Evolutionary conservation across 2,888 invertebrate genomes (phyloP).

Genomic region (Nebria salina): DNA sequence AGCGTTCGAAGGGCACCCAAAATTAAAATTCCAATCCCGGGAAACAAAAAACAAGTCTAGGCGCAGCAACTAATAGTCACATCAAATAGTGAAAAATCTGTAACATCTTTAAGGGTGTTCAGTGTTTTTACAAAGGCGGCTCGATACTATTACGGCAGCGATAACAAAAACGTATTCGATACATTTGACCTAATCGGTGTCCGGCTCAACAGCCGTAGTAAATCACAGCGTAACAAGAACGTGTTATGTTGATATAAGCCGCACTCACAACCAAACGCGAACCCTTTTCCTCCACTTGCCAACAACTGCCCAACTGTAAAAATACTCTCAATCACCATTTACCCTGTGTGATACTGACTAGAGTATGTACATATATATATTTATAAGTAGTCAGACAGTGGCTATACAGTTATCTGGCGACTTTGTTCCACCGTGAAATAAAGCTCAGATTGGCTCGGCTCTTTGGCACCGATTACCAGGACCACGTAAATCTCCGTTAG

Average conservation of each 20-base stretch:
- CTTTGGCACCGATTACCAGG: not conserved
- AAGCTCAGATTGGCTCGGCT: not conserved
- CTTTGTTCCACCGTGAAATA: not conserved
- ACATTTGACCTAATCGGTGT: not conserved
- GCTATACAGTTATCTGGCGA: not conserved
- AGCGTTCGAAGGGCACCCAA: not conserved
- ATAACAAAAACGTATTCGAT: not conserved
- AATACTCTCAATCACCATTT: not conserved
- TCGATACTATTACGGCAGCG: not conserved
- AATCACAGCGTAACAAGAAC: not conserved
- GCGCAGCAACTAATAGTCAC: not conserved
- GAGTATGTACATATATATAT: not conserved
- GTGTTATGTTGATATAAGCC: not conserved
- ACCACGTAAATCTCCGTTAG: not conserved
- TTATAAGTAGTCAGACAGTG: not conserved
- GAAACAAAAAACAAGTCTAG: not conserved
- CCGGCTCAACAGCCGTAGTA: not conserved
- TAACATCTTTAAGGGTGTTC: not conserved
- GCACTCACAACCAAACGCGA: not conserved
- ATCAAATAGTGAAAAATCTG: not conserved
- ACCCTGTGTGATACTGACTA: not conserved
- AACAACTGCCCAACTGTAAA: no score
- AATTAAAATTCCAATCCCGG: not conserved
- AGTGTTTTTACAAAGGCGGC: not conserved
- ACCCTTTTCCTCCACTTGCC: no score